phyloP scores from a whole-genome alignment of 1,140 invertebrate species.

The Cylas formicarius region DNA sequence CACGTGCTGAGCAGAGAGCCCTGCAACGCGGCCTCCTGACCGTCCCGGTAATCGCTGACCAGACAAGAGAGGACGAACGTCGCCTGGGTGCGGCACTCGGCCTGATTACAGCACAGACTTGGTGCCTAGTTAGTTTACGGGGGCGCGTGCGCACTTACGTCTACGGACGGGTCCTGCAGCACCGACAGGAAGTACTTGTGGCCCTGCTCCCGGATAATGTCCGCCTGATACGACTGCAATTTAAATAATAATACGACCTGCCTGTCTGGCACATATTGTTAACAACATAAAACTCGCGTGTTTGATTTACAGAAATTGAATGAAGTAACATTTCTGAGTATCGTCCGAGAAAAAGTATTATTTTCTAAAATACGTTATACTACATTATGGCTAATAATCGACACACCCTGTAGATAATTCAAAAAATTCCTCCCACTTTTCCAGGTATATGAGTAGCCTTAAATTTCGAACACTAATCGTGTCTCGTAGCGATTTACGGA shows the following conservation, averaged over 20 bases:
- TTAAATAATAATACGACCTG: constrained; percentile 9
- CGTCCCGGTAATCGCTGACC: constrained; percentile 79
- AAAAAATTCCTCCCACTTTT: too few species aligned
- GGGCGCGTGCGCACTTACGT: constrained; percentile 50
- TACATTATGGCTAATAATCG: too few species aligned
- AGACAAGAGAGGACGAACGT: constrained; percentile 89
- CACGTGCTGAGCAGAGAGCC: constrained; percentile 84
- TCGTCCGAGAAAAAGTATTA: too few species aligned
- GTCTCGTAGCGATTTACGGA: too few species aligned
- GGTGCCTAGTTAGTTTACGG: background rate
- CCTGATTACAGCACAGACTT: constrained; percentile 46
- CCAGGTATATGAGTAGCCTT: too few species aligned
- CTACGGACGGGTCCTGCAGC: constrained; percentile 75
- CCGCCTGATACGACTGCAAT: constrained; percentile 83
- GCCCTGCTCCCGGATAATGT: constrained; percentile 90
- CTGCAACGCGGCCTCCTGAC: constrained; percentile 81
- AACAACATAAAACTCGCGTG: too few species aligned
- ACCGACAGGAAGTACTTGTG: constrained; percentile 93
- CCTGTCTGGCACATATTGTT: too few species aligned
- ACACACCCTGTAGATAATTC: too few species aligned
- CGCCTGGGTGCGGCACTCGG: constrained; percentile 79
- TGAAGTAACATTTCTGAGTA: too few species aligned
- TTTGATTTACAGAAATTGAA: too few species aligned
- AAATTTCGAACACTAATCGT: too few species aligned
- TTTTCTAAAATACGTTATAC: too few species aligned